These are phyloP conservation scores for Dicrurus megarhynchus DNA, from an alignment of 2,113 vertebrate species.

Conservation along the genomic window DNA sequence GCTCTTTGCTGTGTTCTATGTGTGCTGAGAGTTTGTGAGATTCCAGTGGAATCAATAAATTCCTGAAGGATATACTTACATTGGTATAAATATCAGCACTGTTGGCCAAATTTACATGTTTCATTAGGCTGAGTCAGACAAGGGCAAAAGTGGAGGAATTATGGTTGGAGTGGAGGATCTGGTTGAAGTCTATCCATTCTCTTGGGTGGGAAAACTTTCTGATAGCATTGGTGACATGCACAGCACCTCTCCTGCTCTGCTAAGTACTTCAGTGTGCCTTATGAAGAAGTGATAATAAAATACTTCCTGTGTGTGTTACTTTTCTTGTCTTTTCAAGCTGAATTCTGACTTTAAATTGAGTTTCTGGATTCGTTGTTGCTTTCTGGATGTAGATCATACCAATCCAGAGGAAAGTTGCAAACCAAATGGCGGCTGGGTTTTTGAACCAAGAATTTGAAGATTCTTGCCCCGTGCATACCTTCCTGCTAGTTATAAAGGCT, in stretches of 20 bases:
- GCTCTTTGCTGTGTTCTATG: accelerated
- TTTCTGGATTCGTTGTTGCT: not conserved
- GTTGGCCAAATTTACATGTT: not conserved
- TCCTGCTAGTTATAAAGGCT: not conserved
- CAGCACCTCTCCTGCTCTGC: not conserved
- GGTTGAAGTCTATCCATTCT: not conserved
- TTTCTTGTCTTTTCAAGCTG: not conserved
- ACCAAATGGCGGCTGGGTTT: not conserved
- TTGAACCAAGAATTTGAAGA: not conserved
- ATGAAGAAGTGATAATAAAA: not conserved
- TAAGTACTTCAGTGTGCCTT: not conserved
- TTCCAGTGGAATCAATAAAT: not conserved
- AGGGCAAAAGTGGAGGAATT: not conserved
- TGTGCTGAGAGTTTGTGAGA: not conserved
- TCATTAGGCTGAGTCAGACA: not conserved
- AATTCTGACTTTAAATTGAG: not conserved
- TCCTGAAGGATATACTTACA: not conserved
- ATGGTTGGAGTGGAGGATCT: no score
- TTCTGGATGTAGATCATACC: not conserved
- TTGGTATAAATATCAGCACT: not conserved
- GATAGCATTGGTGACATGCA: not conserved
- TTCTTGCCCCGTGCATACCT: accelerated
- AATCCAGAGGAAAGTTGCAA: not conserved
- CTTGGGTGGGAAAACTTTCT: not conserved
- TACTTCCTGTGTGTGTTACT: not conserved